These are phyloP conservation scores for Poeciliopsis retropinna DNA, from an alignment of 2,113 vertebrate genomes.

Conservation along the genomic window DNA sequence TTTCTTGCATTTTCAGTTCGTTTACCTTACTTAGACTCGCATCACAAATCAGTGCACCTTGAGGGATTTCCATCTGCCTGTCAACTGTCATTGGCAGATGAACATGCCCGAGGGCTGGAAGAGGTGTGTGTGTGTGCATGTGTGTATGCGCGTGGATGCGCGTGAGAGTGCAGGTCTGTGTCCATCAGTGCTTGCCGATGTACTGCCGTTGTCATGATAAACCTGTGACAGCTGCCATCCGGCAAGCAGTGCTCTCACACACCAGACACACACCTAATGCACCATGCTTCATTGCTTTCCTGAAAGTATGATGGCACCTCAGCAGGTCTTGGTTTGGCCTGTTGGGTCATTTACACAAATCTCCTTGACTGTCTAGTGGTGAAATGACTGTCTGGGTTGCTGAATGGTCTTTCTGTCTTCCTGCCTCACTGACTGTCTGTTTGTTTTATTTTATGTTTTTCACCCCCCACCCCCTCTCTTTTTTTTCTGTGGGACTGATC, in stretches of 20 bases:
- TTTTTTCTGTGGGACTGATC: not conserved
- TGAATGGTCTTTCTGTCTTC: constrained; percentile 44
- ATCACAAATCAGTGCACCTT: constrained; percentile 33
- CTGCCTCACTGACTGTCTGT: constrained; percentile 8
- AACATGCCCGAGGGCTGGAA: constrained; percentile 34
- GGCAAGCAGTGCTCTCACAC: constrained; percentile 39
- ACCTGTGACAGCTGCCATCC: constrained; percentile 70
- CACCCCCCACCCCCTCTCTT: not conserved
- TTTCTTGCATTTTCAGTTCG: constrained; percentile 27
- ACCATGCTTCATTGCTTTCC: constrained; percentile 32
- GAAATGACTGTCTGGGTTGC: constrained; percentile 33
- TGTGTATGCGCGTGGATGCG: constrained; percentile 1
- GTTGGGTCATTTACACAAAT: constrained; percentile 61
- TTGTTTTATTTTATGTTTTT: not conserved
- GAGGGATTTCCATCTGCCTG: constrained; percentile 46
- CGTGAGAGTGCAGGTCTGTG: not conserved
- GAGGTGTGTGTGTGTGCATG: not conserved
- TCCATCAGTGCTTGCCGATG: constrained; percentile 29
- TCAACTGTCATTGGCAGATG: constrained; percentile 54
- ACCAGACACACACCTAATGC: constrained; percentile 13
- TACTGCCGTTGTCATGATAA: constrained; percentile 61
- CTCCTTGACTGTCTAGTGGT: constrained; percentile 47
- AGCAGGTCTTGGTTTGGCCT: constrained; percentile 40
- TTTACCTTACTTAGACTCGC: constrained; percentile 24
- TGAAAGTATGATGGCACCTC: constrained; percentile 54